Evolutionary conservation across 2,113 vertebrate species (phyloP), one percentile per base, ranked within the genome.

Genomic region (Arenaria interpres): DNA sequence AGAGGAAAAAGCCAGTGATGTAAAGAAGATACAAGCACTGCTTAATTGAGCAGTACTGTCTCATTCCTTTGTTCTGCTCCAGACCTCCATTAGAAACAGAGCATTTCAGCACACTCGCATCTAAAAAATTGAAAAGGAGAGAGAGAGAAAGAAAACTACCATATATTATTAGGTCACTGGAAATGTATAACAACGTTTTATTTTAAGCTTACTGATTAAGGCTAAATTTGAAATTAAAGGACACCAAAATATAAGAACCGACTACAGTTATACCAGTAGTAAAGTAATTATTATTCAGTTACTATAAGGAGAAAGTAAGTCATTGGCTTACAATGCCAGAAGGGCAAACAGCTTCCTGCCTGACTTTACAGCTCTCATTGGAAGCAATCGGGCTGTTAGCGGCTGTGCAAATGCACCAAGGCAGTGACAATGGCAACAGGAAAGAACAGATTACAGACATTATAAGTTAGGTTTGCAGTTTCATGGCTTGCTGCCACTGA

Each of bases 401-500:
- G 1, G 32, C 30, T 54, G 17, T 13, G 18, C 30, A 66, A 75
- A 51, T 43, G 14, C 71, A 73, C 13, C 19, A 11, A 33, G 30
- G 23, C 0, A 0, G n/a, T 43, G 30, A 71, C 53, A 94, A 87
- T 39, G 27, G 60, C 41, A 69, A 74, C 22, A 64, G 17, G 50
- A 69, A 69, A 88, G 51, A 75, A 37, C 0, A 1, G 30, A 35
- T 56, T 60, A 39, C 21, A 46, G 39, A 48, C 7, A 9, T 15
- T 22, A 32, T 2, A 54, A 27, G 6, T 59, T 32, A 75, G 30
- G 12, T n/a, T 75, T 71, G 37, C 41, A 68, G 20, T 14, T 17
- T 90, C 17, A 27, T 0, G 4, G 33, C 25, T 43, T 53, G 30
- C n/a, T 79, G 67, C 17, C 39, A 66, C 7, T 1, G 0, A n/a